Conservation (phyloP, 2,113 vertebrate genomes). For the Dipodomys stephensi region DNA sequence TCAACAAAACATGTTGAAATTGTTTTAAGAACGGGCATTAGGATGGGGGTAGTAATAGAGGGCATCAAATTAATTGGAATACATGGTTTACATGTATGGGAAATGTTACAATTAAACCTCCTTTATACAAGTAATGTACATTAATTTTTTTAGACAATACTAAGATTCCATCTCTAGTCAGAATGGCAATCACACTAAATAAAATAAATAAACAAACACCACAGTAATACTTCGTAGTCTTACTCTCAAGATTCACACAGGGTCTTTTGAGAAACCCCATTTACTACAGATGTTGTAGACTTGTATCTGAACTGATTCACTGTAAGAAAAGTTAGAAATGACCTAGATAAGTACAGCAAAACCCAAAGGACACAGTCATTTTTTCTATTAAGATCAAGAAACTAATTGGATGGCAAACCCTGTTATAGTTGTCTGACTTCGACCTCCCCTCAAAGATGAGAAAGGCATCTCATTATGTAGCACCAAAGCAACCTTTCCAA, state of each 20-base stretch:
- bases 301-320: not conserved
- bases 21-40: too few relatives aligned
- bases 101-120: too few relatives aligned
- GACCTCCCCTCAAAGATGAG: slow-evolving; percentile 12
- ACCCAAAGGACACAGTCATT: slow-evolving; percentile 37
- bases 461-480: not conserved
- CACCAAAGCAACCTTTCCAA: not conserved
- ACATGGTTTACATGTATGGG: too few relatives aligned
- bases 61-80: too few relatives aligned
- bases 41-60: too few relatives aligned
- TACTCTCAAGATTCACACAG: not conserved
- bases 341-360: slow-evolving; percentile 48
- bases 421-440: slow-evolving; percentile 27
- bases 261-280: slow-evolving; percentile 37
- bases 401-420: slow-evolving; percentile 50
- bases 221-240: not conserved
- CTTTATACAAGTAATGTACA: too few relatives aligned
- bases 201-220: too few relatives aligned
- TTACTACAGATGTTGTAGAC: slow-evolving; percentile 50
- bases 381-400: slow-evolving; percentile 50
- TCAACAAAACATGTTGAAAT: too few relatives aligned
- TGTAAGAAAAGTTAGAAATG: slow-evolving; percentile 57
- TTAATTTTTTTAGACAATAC: too few relatives aligned
- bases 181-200: too few relatives aligned
- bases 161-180: too few relatives aligned